Conservation (phyloP, 2,113 vertebrate genomes). For the Callipepla squamata region DNA sequence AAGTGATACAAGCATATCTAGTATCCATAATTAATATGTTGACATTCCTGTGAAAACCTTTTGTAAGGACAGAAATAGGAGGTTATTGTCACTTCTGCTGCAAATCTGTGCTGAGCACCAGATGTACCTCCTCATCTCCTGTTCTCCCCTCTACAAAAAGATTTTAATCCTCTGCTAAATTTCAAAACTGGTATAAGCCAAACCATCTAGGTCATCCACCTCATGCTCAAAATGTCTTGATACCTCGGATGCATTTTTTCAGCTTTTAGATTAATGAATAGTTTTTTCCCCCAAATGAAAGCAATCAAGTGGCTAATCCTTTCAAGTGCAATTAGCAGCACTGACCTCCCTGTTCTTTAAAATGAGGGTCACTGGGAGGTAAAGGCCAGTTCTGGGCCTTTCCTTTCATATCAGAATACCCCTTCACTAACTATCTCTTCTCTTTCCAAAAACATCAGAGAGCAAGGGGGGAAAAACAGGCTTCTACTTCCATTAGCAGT, state of each 20-base stretch:
- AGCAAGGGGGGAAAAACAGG: conserved; percentile 40
- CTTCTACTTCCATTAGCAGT: conserved; percentile 65
- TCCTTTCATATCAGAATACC: conserved; percentile 30
- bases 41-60: conserved; percentile 16
- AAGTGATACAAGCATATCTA: neutral
- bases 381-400: conserved; percentile 50
- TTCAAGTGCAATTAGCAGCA: conserved; percentile 58
- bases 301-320: conserved; percentile 52
- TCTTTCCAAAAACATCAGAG: conserved; percentile 64
- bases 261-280: neutral
- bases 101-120: conserved; percentile 13
- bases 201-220: neutral
- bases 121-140: neutral
- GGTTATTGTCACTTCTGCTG: conserved; percentile 17
- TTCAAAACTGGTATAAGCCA: neutral
- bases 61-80: neutral
- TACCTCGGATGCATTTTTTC: neutral
- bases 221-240: neutral
- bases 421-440: conserved; percentile 32
- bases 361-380: conserved; percentile 59
- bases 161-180: neutral
- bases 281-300: conserved; percentile 34
- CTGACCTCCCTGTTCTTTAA: conserved; percentile 42
- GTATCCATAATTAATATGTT: neutral
- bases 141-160: neutral